A percentile compares a stretch with the other conserved stretches of the same genome.
Conservation (phyloP, 2,113 vertebrate species). For the Pachyramphus minor region DNA sequence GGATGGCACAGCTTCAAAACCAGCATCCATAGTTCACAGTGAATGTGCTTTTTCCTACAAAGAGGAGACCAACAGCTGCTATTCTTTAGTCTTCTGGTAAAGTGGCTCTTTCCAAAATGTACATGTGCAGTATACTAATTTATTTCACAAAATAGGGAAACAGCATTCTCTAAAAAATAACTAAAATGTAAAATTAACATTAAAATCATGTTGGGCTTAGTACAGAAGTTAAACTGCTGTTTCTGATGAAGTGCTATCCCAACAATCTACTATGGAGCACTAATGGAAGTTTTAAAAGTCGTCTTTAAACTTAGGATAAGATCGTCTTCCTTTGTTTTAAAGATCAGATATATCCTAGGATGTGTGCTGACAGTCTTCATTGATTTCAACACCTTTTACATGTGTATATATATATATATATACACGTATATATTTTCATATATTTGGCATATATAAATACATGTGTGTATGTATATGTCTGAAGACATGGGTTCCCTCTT, state of each 20-base stretch:
- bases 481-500: background rate
- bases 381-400: background rate
- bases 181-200: background rate
- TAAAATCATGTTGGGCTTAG: background rate
- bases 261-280: background rate
- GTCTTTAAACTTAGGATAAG: background rate
- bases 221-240: background rate
- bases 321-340: background rate
- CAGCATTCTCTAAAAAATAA: background rate
- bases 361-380: background rate
- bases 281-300: background rate
- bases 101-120: background rate
- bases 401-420: background rate
- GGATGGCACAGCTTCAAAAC: background rate
- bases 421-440: background rate
- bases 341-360: background rate
- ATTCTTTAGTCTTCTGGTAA: background rate
- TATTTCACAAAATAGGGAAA: background rate
- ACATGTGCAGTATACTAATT: background rate
- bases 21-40: background rate
- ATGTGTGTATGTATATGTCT: background rate
- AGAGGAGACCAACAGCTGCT: background rate
- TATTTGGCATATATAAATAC: background rate
- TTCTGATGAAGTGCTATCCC: background rate
- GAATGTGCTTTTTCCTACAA: background rate